These are phyloP conservation scores for Drosophila koepferae DNA, from an alignment of 2,888 invertebrate genomes.

Conservation along the genomic window DNA sequence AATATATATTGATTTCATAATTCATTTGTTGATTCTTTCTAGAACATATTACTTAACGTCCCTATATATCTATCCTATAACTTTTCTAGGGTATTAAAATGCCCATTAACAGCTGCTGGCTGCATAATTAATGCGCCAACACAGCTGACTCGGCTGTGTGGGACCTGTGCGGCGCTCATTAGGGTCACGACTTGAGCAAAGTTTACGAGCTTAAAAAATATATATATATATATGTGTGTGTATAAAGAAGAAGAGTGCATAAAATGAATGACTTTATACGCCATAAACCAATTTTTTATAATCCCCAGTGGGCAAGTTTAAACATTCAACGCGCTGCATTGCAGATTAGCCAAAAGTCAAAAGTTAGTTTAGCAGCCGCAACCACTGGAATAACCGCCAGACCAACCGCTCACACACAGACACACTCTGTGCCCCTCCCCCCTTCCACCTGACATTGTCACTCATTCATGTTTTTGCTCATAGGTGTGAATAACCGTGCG, in stretches of 20 bases:
- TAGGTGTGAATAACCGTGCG: slow-evolving; percentile 78
- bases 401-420: background rate
- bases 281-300: slow-evolving; percentile 60
- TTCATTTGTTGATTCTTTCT: too few species aligned
- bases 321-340: slow-evolving; percentile 39
- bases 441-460: slow-evolving; percentile 37
- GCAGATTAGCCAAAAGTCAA: slow-evolving; percentile 49
- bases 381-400: slow-evolving; percentile 9
- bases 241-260: background rate
- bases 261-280: slow-evolving; percentile 24
- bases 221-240: background rate
- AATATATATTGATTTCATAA: too few species aligned
- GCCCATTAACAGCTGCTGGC: slow-evolving; percentile 46
- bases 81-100: slow-evolving; percentile 30
- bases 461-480: slow-evolving; percentile 31
- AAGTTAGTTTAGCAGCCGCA: slow-evolving; percentile 43
- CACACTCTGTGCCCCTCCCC: background rate
- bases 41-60: background rate
- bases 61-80: background rate
- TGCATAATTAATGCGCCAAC: slow-evolving; percentile 50
- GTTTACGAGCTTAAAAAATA: slow-evolving; percentile 34
- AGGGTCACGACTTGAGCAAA: slow-evolving; percentile 40
- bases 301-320: slow-evolving; percentile 36
- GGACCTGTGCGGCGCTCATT: slow-evolving; percentile 43
- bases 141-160: slow-evolving; percentile 2